Evolutionary conservation across 2,797 vertebrate species (phyloP).

Genomic region (Emydoidea blandingii): DNA sequence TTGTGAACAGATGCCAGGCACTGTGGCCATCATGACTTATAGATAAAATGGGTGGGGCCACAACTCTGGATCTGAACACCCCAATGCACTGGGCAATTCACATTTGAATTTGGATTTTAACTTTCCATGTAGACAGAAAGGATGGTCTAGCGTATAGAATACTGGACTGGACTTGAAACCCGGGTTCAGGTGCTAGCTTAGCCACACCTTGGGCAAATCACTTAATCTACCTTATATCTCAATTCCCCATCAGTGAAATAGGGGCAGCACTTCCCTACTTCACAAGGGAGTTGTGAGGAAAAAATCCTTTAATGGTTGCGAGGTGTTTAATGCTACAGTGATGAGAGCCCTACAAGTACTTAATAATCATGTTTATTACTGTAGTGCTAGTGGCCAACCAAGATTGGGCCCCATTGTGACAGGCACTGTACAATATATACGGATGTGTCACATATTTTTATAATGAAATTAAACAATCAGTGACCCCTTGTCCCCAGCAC

Average conservation of each 20-base stretch:
- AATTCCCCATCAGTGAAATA: not conserved
- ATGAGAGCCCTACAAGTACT: not conserved
- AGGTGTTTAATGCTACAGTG: not conserved
- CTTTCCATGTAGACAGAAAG: not conserved
- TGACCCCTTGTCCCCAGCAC: not conserved
- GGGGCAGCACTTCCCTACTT: not conserved
- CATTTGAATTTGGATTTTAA: not conserved
- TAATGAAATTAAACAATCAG: not conserved
- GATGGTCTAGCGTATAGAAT: not conserved
- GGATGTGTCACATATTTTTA: not conserved
- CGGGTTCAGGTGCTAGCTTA: not conserved
- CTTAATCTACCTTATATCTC: not conserved
- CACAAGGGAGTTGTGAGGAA: not conserved
- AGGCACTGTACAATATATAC: not conserved
- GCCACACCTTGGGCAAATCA: not conserved
- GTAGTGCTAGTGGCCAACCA: not conserved
- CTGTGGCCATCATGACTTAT: not conserved
- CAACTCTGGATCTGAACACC: not conserved
- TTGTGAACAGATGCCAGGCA: not conserved
- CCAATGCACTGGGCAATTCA: not conserved
- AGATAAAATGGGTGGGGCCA: not conserved
- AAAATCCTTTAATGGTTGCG: not conserved
- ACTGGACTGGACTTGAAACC: not conserved
- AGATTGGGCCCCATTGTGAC: not conserved
- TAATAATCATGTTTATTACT: not conserved